These are phyloP conservation scores for Gasteruption jaculator DNA, from an alignment of 2,888 invertebrate species.

Conservation along the genomic window DNA sequence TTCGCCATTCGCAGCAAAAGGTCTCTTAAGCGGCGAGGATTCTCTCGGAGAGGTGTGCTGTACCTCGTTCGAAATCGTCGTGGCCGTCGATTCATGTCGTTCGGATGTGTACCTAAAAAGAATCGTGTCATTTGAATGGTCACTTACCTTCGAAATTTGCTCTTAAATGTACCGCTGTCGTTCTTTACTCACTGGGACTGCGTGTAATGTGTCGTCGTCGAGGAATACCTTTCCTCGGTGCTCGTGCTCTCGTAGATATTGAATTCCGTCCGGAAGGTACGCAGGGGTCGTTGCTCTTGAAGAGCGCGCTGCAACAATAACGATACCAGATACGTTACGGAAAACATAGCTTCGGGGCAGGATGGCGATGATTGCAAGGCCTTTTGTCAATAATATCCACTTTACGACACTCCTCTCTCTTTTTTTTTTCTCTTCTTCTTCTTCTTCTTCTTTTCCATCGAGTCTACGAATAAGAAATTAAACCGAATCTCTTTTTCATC, in stretches of 20 bases:
- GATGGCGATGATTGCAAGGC: slow-evolving; percentile 6
- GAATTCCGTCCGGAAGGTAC: slow-evolving; percentile 80
- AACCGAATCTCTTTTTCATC: too few relatives aligned
- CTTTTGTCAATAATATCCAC: background rate
- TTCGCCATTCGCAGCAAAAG: slow-evolving; percentile 29
- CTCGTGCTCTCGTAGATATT: slow-evolving; percentile 67
- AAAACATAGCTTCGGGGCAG: slow-evolving; percentile 27
- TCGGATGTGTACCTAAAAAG: slow-evolving; percentile 39
- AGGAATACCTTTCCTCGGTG: slow-evolving; percentile 60
- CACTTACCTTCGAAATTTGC: slow-evolving; percentile 11
- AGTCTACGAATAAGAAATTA: too few relatives aligned
- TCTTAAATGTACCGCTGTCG: background rate
- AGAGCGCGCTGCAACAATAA: slow-evolving; percentile 47
- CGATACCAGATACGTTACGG: slow-evolving; percentile 36
- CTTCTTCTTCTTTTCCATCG: too few relatives aligned
- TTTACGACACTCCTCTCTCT: too few relatives aligned
- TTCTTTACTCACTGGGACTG: slow-evolving; percentile 58
- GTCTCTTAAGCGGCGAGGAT: slow-evolving; percentile 31
- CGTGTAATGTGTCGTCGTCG: slow-evolving; percentile 63
- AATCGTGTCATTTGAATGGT: slow-evolving; percentile 1
- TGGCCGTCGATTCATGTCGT: slow-evolving; percentile 36
- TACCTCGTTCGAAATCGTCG: slow-evolving; percentile 31
- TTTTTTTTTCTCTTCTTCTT: too few relatives aligned
- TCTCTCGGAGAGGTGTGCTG: slow-evolving; percentile 35
- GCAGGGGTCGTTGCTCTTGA: slow-evolving; percentile 58